phyloP scores from a whole-genome alignment of 2,797 vertebrate species.

The Pachyuromys duprasi region DNA sequence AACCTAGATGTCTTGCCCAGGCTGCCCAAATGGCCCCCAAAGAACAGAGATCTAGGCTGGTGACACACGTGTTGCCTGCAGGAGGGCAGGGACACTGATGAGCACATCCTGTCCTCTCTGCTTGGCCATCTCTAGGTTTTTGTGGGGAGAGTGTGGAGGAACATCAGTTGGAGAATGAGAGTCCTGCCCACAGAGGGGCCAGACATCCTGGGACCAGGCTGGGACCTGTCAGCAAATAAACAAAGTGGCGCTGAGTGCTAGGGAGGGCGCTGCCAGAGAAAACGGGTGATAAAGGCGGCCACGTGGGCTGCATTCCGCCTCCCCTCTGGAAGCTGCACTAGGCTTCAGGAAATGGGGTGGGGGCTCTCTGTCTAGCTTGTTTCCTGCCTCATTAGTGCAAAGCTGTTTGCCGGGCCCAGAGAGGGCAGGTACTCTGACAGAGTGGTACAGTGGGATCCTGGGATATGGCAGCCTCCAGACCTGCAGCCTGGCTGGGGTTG shows the following conservation, averaged over 20 bases:
- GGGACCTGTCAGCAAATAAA: conserved; percentile 15
- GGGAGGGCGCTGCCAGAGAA: not conserved
- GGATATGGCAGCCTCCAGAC: fast-evolving
- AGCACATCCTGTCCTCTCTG: fast-evolving
- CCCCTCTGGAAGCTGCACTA: not conserved
- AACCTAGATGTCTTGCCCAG: not conserved
- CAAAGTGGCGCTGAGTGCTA: fast-evolving
- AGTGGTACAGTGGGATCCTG: not conserved
- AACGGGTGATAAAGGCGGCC: not conserved
- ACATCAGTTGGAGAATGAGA: not conserved
- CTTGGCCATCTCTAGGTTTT: fast-evolving
- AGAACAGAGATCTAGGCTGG: fast-evolving
- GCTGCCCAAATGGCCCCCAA: not conserved
- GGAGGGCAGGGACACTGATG: too few relatives aligned
- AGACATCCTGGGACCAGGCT: not conserved
- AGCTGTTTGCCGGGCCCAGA: conserved; percentile 48
- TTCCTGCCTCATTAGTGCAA: conserved; percentile 60
- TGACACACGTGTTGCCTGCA: fast-evolving
- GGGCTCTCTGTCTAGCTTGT: conserved; percentile 29
- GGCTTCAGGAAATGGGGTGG: conserved; percentile 43
- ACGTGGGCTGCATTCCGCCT: not conserved
- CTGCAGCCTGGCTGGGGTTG: not conserved
- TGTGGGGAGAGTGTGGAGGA: not conserved
- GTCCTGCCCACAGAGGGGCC: not conserved
- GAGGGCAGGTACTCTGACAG: not conserved